A percentile compares a stretch with the other conserved stretches of the same genome.
Evolutionary conservation across 1,140 invertebrate genomes (phyloP).

Genomic region (Ditylenchus dipsaci): DNA sequence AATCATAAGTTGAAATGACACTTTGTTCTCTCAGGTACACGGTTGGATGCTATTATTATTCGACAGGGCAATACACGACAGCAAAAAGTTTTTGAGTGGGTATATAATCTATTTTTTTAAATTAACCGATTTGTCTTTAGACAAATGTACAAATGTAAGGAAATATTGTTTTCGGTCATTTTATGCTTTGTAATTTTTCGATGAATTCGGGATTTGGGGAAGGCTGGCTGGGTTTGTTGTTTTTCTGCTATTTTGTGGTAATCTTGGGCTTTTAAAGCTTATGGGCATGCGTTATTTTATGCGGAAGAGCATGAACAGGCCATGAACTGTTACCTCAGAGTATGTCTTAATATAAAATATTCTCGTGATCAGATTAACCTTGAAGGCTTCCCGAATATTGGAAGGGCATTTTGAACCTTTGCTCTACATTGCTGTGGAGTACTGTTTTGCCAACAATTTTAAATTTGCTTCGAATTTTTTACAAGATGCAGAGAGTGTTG

Average conservation of each 20-base stretch:
- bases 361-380: neutral
- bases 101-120: neutral
- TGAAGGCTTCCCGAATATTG: conserved; percentile 46
- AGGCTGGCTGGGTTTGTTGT: conserved; percentile 33
- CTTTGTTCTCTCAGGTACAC: conserved; percentile 38
- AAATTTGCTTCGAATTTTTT: conserved; percentile 45
- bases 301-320: conserved; percentile 50
- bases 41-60: conserved; percentile 47
- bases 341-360: neutral
- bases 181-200: no score
- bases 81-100: conserved; percentile 49
- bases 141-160: conserved; percentile 47
- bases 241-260: neutral
- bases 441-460: conserved; percentile 48
- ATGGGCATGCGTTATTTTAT: conserved; percentile 45
- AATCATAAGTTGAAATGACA: neutral
- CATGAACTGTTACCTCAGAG: conserved; percentile 49
- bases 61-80: conserved; percentile 32
- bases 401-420: conserved; percentile 47
- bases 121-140: conserved; percentile 26
- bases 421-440: conserved; percentile 47
- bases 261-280: conserved; percentile 31
- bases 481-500: conserved; percentile 31
- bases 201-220: conserved; percentile 49
- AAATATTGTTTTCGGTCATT: no score